Base-by-base conservation (phyloP, 2,888 invertebrate genomes). In the Apamea crenata region DNA sequence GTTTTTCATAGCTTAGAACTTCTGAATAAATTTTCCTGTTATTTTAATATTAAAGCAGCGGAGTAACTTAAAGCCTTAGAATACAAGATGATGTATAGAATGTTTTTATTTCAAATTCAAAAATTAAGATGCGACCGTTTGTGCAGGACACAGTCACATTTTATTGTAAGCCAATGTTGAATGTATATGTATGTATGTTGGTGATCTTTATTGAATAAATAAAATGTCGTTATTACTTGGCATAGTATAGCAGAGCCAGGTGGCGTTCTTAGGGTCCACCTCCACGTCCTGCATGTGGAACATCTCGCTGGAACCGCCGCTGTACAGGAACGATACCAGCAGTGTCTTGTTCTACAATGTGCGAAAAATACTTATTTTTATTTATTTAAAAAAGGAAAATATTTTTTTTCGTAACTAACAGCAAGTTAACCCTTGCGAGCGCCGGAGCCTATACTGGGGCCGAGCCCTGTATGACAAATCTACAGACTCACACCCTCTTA, bases 161-260 rank as follows among this genome's bases (percentile, higher is more conserved):
- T 1, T 25, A 18, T 25, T 70, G 10, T 53, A 10, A 69, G 14
- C 21, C 21, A 14, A 36, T 36, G 10, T 53, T 53, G 32, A 18
- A 36, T 36, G 10, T 56, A 12, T 36, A 70, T 18, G 16, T 36
- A 70, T 18, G 16, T 40, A 8, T 50, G n/a, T 70, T 36, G 12
- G n/a, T 61, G 2, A 21, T 40, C 7, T n/a, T 40, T 21, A 40
- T n/a, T 18, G 2, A 71, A 71, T 21, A 71, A 71, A 59, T 36
- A 59, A 36, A 56, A 61, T 61, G 7, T 71, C 4, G 61, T 40
- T 71, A 71, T 61, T 94, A 98, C 98, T 97, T 75, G 97, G 97
- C 81, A 99, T 97, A 12, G 98, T 98, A 91, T 99, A 99, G 92
- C 98, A 98, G 29, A 99, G 97, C 99, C 99, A 99, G 25, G 99